A percentile compares a stretch with the other conserved stretches of the same genome.
phyloP scores from a whole-genome alignment of 2,797 vertebrate species.

The Chelon labrosus region DNA sequence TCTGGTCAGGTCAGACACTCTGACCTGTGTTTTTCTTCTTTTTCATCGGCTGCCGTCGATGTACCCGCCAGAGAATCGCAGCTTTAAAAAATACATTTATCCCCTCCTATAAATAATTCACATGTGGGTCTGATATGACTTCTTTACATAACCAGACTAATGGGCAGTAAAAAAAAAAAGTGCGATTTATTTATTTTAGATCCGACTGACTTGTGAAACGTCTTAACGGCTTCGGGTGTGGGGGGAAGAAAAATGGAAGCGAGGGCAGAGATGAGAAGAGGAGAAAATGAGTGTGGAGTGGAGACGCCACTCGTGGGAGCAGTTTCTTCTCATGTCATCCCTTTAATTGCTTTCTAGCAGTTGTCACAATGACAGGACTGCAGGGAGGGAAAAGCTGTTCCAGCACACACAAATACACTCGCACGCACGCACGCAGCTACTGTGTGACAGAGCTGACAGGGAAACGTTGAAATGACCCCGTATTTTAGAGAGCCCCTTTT shows the following conservation, averaged over 20 bases:
- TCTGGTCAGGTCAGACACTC: conserved; percentile 46
- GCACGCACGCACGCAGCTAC: conserved; percentile 13
- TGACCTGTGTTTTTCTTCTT: conserved; percentile 30
- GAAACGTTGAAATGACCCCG: conserved; percentile 63
- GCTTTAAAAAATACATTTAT: conserved; percentile 46
- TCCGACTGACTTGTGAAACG: conserved; percentile 43
- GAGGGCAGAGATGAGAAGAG: conserved; percentile 65
- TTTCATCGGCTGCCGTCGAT: neutral
- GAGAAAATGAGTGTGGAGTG: conserved; percentile 73
- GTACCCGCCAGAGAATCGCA: conserved; percentile 5
- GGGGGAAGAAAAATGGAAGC: conserved; percentile 27
- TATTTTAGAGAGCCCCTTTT: conserved; percentile 37
- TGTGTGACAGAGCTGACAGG: conserved; percentile 60
- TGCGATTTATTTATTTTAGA: conserved; percentile 26
- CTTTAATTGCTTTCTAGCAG: conserved; percentile 82
- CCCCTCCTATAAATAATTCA: conserved; percentile 58
- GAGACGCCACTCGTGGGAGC: conserved; percentile 74
- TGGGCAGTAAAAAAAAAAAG: conserved; percentile 9
- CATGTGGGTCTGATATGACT: conserved; percentile 27
- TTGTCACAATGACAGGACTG: conserved; percentile 81
- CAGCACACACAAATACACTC: conserved; percentile 39
- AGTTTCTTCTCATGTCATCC: conserved; percentile 77
- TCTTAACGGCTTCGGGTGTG: conserved; percentile 29
- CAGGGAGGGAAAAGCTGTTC: conserved; percentile 61
- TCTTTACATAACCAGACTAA: conserved; percentile 41